A percentile compares a stretch with the other conserved stretches of the same genome.
These are phyloP conservation scores for Amphilophus citrinellus DNA, from an alignment of 2,113 vertebrate genomes.

Conservation along the genomic window DNA sequence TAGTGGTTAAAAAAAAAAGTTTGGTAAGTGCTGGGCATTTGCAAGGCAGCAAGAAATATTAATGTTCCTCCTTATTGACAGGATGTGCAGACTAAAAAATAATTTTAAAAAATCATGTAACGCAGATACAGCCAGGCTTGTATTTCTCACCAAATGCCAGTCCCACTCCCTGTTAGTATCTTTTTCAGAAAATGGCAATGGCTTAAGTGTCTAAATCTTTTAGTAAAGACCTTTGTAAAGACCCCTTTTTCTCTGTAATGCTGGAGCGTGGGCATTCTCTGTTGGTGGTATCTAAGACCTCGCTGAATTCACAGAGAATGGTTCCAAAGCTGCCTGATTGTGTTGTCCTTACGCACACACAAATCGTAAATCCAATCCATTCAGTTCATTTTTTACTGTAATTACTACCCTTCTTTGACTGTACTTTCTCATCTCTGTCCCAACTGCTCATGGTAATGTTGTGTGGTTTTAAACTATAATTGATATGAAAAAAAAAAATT, in stretches of 20 bases:
- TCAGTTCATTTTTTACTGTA: slow-evolving; percentile 19
- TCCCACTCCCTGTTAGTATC: not conserved
- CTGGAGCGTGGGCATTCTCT: not conserved
- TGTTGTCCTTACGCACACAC: slow-evolving; percentile 1
- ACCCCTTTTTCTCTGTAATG: not conserved
- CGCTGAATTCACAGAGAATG: slow-evolving; percentile 26
- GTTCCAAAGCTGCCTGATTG: slow-evolving; percentile 18
- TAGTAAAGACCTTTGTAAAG: not conserved
- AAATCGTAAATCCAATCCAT: slow-evolving; percentile 17
- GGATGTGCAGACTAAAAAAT: not conserved
- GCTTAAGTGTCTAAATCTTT: not conserved
- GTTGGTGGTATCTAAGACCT: slow-evolving; percentile 52
- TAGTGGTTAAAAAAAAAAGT: not conserved
- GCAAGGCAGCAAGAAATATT: not conserved
- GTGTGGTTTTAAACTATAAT: slow-evolving; percentile 34
- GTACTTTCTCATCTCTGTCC: slow-evolving; percentile 15
- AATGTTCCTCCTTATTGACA: not conserved
- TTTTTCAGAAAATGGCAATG: not conserved
- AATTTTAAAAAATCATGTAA: not conserved
- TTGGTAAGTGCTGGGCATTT: not conserved
- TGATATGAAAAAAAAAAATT: not conserved
- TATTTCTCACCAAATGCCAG: not conserved
- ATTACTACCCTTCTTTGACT: slow-evolving; percentile 30
- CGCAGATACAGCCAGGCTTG: not conserved
- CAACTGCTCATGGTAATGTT: not conserved